Evolutionary conservation across 1,140 invertebrate species (phyloP).

Genomic region (Scaptomyza graminum): DNA sequence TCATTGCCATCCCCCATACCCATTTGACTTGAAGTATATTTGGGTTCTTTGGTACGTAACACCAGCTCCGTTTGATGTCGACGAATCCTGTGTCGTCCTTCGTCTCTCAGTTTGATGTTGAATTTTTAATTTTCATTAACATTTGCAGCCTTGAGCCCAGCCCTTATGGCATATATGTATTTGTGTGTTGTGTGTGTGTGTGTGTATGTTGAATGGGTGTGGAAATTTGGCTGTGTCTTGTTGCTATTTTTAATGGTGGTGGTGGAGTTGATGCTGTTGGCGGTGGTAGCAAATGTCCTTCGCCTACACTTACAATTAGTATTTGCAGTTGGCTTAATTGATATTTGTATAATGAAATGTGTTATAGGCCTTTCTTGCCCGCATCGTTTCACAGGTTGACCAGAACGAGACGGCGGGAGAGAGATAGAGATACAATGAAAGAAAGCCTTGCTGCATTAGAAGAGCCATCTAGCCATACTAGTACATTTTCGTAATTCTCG

Average conservation of each 20-base stretch:
- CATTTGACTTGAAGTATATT: slow-evolving; percentile 19
- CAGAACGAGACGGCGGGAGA: neutral
- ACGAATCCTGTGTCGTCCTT: slow-evolving; percentile 30
- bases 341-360: slow-evolving; percentile 81
- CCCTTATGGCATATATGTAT: slow-evolving; percentile 46
- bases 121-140: slow-evolving; percentile 83
- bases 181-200: neutral
- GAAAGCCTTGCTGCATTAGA: no score
- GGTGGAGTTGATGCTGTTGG: slow-evolving; percentile 6
- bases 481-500: no score
- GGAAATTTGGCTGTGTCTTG: neutral
- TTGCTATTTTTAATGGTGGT: slow-evolving; percentile 24
- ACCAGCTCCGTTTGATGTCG: slow-evolving; percentile 49
- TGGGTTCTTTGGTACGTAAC: slow-evolving; percentile 33
- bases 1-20: neutral
- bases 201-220: neutral
- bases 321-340: slow-evolving; percentile 76
- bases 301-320: slow-evolving; percentile 64
- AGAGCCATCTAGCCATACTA: no score
- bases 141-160: slow-evolving; percentile 56
- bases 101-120: slow-evolving; percentile 71
- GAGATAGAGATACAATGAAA: neutral
- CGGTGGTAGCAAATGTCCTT: slow-evolving; percentile 42
- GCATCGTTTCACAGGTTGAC: slow-evolving; percentile 54
- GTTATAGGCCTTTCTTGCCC: slow-evolving; percentile 70